Evolutionary conservation across 2,113 vertebrate genomes (phyloP), one percentile per base, ranked within the genome.

Genomic region (Ondatra zibethicus): DNA sequence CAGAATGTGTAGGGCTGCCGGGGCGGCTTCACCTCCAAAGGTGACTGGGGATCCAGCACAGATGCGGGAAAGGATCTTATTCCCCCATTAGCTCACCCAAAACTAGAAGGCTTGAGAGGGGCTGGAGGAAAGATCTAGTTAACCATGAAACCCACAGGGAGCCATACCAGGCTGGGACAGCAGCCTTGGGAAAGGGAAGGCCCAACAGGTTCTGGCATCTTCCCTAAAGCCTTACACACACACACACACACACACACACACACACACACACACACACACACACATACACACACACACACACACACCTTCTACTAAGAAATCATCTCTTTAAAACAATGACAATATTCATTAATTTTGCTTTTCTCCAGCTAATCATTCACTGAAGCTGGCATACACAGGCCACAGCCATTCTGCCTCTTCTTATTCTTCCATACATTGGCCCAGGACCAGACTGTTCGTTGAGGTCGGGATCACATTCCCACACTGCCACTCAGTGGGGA

Each of bases 221-320:
- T 77, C 52, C 10, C 25, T 1, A 42, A 55, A 70, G 68, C 55
- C 17, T 2, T 3, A 2, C 1, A 1, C 16, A 36, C 1, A 2
- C 16, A 3, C 3, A 3, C 2, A 1, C 47, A 39, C 1, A 2
- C 19, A 3, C 3, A 3, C 2, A 1, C 25, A 45, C 1, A 52
- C 50, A 2, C 2, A 1, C 27, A 33, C 1, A 1, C 16, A 2
- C 3, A 3, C 2, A 1, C 45, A 39, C 1, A 2, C 19, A 3
- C 45, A 45, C 45, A 47, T 10, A 58, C 1, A 58, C 19, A 58
- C 55, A 58, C 55, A 58, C 55, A 58, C 55, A 4, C 4, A 1
- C 68, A 47, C 2, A 3, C 17, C 1, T 50, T 50, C 42, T 68
- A 61, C n/a, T 47, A 50, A n/a, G 19, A 75, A 68, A 66, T 58